A percentile compares a stretch with the other conserved stretches of the same genome.
Evolutionary conservation across 2,113 vertebrate species (phyloP).

Genomic region (Formicarius rufipectus): DNA sequence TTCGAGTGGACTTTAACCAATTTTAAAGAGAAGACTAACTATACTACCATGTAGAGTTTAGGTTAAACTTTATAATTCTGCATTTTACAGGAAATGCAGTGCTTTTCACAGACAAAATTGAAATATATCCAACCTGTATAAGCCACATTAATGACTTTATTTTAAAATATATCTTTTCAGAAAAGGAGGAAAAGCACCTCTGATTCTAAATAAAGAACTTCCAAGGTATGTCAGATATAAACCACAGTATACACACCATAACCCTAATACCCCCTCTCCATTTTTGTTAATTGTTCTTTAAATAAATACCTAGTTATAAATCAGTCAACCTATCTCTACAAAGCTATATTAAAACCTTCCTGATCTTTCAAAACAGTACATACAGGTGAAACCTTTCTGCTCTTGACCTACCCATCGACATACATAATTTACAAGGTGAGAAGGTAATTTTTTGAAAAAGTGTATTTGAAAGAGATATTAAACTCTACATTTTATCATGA

Average conservation of each 20-base stretch:
- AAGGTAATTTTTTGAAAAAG: background rate
- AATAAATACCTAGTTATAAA: background rate
- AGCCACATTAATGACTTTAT: background rate
- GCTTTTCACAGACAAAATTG: background rate
- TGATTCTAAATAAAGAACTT: background rate
- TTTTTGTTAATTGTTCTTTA: background rate
- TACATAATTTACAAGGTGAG: background rate
- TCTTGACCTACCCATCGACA: background rate
- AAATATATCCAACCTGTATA: background rate
- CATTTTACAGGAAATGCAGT: background rate
- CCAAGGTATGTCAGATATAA: background rate
- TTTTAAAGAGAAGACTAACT: background rate
- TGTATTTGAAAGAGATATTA: background rate
- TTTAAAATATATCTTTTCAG: background rate
- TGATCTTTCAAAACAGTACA: background rate
- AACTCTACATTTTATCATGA: background rate
- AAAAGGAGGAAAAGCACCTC: background rate
- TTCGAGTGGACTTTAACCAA: background rate
- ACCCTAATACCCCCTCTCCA: background rate
- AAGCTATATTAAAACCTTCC: background rate
- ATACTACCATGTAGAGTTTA: background rate
- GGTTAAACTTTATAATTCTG: background rate
- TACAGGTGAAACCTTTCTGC: background rate
- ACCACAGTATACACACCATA: background rate
- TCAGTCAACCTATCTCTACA: background rate